phyloP scores from a whole-genome alignment of 2,888 invertebrate species.

The Amphipyra berbera region DNA sequence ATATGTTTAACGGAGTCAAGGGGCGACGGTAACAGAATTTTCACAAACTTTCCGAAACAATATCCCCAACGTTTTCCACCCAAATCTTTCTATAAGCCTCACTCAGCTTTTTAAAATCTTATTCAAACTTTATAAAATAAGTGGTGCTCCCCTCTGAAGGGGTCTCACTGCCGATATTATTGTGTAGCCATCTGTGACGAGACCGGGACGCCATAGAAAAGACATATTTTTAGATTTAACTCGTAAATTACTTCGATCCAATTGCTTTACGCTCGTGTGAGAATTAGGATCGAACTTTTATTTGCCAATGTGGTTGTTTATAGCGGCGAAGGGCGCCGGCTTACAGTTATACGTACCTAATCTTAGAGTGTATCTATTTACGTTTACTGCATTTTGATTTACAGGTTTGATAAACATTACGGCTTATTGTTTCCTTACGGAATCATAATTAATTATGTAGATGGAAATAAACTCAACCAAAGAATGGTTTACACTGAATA shows the following conservation, averaged over 20 bases:
- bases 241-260: conserved; percentile 88
- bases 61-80: conserved; percentile 68
- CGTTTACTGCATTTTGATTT: conserved; percentile 48
- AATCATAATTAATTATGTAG: conserved; percentile 14
- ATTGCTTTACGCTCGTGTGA: conserved; percentile 88
- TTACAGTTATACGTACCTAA: conserved; percentile 40
- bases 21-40: conserved; percentile 61
- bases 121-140: conserved; percentile 89
- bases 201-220: conserved; percentile 82
- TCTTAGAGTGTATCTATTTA: conserved; percentile 46
- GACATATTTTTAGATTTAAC: conserved; percentile 90
- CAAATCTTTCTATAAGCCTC: conserved; percentile 76
- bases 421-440: conserved; percentile 40
- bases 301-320: conserved; percentile 83
- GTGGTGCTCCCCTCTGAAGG: conserved; percentile 81
- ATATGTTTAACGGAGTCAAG: conserved; percentile 48
- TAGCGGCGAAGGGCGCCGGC: conserved; percentile 57
- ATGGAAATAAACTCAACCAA: conserved; percentile 22
- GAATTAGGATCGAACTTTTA: conserved; percentile 83
- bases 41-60: conserved; percentile 69
- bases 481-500: conserved; percentile 42
- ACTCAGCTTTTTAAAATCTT: conserved; percentile 87
- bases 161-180: conserved; percentile 81
- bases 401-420: conserved; percentile 37
- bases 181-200: conserved; percentile 89